Evolutionary conservation across 2,113 vertebrate genomes (phyloP).

Genomic region (Gopherus evgoodei): DNA sequence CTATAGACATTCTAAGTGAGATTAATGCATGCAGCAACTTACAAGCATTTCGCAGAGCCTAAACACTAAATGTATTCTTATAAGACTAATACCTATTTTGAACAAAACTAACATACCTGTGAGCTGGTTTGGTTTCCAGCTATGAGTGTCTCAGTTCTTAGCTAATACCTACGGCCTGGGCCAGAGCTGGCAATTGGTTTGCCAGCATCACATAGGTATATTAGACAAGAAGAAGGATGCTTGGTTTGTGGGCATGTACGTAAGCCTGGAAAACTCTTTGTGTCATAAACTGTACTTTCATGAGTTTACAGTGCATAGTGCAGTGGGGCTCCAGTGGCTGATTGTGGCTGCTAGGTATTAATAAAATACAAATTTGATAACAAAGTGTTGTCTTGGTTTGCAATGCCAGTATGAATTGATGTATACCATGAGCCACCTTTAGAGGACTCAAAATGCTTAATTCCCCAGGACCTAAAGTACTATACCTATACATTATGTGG

Average conservation of each 20-base stretch:
- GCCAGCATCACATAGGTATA: neutral
- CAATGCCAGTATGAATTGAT: neutral
- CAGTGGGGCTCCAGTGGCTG: neutral
- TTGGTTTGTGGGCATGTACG: neutral
- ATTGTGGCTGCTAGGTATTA: neutral
- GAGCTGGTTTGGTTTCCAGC: neutral
- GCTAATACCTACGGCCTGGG: neutral
- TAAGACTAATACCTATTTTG: neutral
- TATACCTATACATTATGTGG: neutral
- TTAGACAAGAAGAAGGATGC: neutral
- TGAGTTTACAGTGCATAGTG: neutral
- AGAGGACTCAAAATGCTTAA: neutral
- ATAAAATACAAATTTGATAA: neutral
- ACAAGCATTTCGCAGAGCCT: neutral
- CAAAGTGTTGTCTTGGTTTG: neutral
- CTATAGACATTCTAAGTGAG: neutral
- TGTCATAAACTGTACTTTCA: neutral
- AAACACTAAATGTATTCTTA: neutral
- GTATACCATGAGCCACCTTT: neutral
- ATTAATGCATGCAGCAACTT: neutral
- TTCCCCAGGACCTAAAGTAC: neutral
- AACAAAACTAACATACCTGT: neutral
- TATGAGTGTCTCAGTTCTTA: neutral
- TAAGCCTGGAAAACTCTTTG: neutral
- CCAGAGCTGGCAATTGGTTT: neutral